phyloP scores from a whole-genome alignment of 2,113 vertebrate genomes.

The Micromys minutus region DNA sequence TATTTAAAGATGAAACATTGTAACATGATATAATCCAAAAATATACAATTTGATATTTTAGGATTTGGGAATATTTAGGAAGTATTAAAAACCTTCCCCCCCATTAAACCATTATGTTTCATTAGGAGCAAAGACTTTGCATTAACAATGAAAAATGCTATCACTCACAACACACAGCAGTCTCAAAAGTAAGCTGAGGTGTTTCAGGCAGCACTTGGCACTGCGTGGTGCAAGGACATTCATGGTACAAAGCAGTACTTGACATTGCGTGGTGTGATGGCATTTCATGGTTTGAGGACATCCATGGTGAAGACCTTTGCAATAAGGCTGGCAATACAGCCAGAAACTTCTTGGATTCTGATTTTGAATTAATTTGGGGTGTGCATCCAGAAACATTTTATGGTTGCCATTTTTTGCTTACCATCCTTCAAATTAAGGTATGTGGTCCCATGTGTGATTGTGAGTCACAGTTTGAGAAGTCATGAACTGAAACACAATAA shows the following conservation, averaged over 20 bases:
- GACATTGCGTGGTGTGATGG: background rate
- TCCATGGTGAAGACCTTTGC: background rate
- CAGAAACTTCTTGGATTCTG: background rate
- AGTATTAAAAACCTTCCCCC: background rate
- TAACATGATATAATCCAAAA: background rate
- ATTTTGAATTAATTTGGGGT: background rate
- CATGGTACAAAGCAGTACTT: background rate
- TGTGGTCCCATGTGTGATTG: background rate
- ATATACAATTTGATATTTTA: background rate
- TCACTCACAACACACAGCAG: background rate
- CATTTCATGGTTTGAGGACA: background rate
- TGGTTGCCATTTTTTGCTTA: background rate
- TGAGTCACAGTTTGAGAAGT: background rate
- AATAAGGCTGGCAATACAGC: background rate
- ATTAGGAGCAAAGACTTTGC: background rate
- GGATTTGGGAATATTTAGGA: too few species aligned
- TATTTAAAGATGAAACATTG: background rate
- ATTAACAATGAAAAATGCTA: background rate
- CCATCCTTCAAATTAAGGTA: background rate
- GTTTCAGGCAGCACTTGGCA: background rate
- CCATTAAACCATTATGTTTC: too few species aligned
- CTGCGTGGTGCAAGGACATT: background rate
- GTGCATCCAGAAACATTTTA: background rate
- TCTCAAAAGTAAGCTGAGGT: background rate
- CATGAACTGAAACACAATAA: background rate